Conservation (phyloP, 2,888 invertebrate species). For the Cephus pygmeus region DNA sequence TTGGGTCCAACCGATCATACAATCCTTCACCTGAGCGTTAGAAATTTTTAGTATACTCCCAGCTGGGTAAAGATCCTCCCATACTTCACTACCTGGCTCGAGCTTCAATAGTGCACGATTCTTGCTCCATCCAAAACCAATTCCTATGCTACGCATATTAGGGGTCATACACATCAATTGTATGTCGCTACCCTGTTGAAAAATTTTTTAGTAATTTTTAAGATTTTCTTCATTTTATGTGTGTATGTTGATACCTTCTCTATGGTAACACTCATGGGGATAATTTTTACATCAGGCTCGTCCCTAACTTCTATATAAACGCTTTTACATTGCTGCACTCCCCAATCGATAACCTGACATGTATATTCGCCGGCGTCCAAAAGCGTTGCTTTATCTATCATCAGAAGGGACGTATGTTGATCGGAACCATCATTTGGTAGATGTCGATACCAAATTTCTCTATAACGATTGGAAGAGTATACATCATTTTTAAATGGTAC, state of each 20-base stretch:
- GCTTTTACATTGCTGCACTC: conserved; percentile 76
- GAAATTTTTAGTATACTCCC: conserved; percentile 85
- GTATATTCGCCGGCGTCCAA: conserved; percentile 84
- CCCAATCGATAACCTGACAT: conserved; percentile 80
- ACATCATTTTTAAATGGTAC: background rate
- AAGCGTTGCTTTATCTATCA: conserved; percentile 76
- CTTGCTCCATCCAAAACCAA: conserved; percentile 88
- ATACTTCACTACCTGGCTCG: conserved; percentile 80
- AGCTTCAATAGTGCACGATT: conserved; percentile 80
- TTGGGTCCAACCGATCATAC: background rate
- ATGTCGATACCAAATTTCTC: conserved; percentile 64
- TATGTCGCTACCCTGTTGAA: conserved; percentile 74
- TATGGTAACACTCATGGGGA: conserved; percentile 78
- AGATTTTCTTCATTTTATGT: background rate
- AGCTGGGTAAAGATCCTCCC: conserved; percentile 86
- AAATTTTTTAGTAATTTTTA: conserved; percentile 2
- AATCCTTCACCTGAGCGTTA: conserved; percentile 75
- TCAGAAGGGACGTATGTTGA: conserved; percentile 76
- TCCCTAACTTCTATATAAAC: conserved; percentile 72
- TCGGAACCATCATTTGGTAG: conserved; percentile 68
- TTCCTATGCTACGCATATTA: conserved; percentile 66
- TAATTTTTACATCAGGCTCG: conserved; percentile 75
- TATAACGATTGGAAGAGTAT: conserved; percentile 26
- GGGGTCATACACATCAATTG: conserved; percentile 78
- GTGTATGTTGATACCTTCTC: conserved; percentile 70